These are phyloP conservation scores for Macropis europaea DNA, from an alignment of 2,888 invertebrate species.

Conservation along the genomic window DNA sequence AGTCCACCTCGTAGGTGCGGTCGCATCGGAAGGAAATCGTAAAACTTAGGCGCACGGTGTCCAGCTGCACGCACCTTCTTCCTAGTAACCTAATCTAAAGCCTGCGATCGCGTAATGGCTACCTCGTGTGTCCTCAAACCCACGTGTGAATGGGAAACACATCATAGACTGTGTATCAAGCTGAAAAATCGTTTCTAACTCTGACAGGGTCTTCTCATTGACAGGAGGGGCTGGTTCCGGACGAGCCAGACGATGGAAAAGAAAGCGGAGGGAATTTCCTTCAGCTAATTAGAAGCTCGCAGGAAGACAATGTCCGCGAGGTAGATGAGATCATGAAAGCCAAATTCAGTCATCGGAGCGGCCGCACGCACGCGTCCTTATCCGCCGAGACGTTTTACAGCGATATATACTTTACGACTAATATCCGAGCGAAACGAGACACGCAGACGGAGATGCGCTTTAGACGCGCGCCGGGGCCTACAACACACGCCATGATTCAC, in stretches of 20 bases:
- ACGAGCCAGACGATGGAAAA: not conserved
- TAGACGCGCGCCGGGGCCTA: slow-evolving; percentile 27
- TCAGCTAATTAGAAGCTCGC: slow-evolving; percentile 14
- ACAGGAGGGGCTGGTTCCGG: no score
- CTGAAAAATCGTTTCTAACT: no score
- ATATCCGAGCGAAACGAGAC: slow-evolving; percentile 31
- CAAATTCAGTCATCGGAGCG: slow-evolving; percentile 59
- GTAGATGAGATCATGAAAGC: slow-evolving; percentile 38
- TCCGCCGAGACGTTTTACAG: slow-evolving; percentile 36
- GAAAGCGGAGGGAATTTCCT: not conserved
- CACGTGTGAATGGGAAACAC: slow-evolving; percentile 1
- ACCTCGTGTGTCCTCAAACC: slow-evolving; percentile 8
- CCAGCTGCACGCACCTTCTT: slow-evolving; percentile 30
- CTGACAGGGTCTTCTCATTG: no score
- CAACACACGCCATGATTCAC: slow-evolving; percentile 57
- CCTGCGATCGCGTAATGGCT: slow-evolving; percentile 5
- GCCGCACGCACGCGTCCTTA: slow-evolving; percentile 54
- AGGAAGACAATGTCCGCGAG: slow-evolving; percentile 31
- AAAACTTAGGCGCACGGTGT: slow-evolving; percentile 22
- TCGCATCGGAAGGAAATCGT: slow-evolving; percentile 45
- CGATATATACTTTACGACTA: slow-evolving; percentile 27
- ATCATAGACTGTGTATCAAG: no score
- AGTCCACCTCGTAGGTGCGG: slow-evolving; percentile 19
- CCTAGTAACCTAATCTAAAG: slow-evolving; percentile 24
- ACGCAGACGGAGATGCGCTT: slow-evolving; percentile 52